Evolutionary conservation across 1,140 invertebrate species (phyloP), one percentile per base, ranked within the genome.

Genomic region (Drosophila nasuta): DNA sequence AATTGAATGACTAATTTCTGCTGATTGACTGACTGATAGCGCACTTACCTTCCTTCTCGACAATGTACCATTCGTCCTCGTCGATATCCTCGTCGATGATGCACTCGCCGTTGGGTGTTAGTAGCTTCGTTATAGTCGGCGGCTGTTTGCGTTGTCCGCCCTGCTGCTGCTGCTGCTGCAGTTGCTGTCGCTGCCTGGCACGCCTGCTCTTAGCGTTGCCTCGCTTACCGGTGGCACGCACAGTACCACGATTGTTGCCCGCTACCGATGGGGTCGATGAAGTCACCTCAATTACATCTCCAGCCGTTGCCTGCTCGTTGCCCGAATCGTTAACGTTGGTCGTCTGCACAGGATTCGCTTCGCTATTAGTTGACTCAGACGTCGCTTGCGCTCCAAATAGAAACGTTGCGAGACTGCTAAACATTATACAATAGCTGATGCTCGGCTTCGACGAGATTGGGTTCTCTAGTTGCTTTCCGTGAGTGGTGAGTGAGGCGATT

Each of bases 11-110:
- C 33, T 8, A 35, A 35, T 8, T 8, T 35, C 8, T 6, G 2
- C 33, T 8, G 33, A 35, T 7, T 35, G 35, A 38, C 7, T 33
- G 33, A 33, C 7, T 33, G 33, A 8, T 33, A 33, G 1, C 0
- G 8, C 1, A 82, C 90, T 74, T 62, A 92, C 91, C 92, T 43
- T 91, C 85, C 71, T 92, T 92, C 38, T 92, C 86, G 46, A 92
- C 88, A 60, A 92, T 86, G 51, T 85, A 88, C 92, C 92, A 92
- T 67, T 92, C 92, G 81, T 92, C 87, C 76, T 92, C 91, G 69
- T 92, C 81, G 25, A 91, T 77, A 54, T 88, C 83, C 60, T 83
- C 80, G 45, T 88, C 80, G 33, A 71, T 74, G 35, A 33, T 20
- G 52, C 58, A 48, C n/a, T 75, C 68, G n/a, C 77, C 70, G 65